Percentiles rank a stretch among this genome's conserved stretches.
Evolutionary conservation across 2,113 vertebrate genomes (phyloP).

Genomic region (Ciconia maguari): DNA sequence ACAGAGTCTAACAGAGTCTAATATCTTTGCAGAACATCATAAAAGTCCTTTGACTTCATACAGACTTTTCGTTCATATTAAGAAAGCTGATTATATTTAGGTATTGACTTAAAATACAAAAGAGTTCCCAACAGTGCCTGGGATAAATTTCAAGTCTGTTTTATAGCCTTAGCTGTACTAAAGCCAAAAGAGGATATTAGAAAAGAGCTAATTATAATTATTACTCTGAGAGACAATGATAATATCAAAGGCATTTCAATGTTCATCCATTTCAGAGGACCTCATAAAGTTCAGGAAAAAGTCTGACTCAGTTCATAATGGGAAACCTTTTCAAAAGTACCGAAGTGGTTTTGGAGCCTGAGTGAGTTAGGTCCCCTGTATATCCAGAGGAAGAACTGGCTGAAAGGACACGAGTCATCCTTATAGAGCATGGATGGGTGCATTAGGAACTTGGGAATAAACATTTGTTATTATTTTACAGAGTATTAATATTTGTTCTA

Average conservation of each 20-base stretch:
- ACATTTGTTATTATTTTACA: neutral
- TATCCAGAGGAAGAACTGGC: neutral
- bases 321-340: neutral
- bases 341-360: neutral
- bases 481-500: neutral
- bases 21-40: neutral
- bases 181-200: conserved; percentile 54
- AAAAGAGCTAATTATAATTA: conserved; percentile 62
- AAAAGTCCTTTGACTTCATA: neutral
- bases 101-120: conserved; percentile 41
- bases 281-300: conserved; percentile 22
- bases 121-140: conserved; percentile 4
- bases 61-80: conserved; percentile 5
- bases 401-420: neutral
- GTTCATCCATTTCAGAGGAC: conserved; percentile 25
- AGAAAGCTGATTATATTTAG: conserved; percentile 34
- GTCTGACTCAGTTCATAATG: neutral
- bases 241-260: conserved; percentile 52
- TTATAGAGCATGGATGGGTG: neutral
- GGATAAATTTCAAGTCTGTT: conserved; percentile 42
- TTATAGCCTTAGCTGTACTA: conserved; percentile 32
- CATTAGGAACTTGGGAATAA: neutral
- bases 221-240: conserved; percentile 33
- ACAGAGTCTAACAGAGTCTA: neutral
- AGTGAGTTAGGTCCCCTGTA: neutral